Conservation (phyloP, 1,140 invertebrate species). For the Heterodera carotae region DNA sequence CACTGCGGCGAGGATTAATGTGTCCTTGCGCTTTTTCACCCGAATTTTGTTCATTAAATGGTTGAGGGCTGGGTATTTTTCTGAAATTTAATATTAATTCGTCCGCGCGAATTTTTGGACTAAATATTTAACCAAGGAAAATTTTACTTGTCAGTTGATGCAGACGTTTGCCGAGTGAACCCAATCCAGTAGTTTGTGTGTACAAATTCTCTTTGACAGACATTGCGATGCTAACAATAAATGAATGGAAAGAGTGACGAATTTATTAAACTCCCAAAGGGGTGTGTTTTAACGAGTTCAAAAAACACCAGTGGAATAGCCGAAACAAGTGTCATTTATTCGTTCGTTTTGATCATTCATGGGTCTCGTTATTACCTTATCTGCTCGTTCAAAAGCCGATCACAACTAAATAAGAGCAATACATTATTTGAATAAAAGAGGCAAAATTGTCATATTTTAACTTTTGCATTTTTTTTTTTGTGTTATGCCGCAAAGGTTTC, state of each 20-base stretch:
- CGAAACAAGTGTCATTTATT: no score
- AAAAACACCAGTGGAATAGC: no score
- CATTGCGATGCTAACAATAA: constrained; percentile 67
- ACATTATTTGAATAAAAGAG: no score
- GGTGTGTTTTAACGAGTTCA: no score
- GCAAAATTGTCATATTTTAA: no score
- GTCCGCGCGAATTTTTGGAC: neutral
- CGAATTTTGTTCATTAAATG: constrained; percentile 68
- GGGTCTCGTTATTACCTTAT: no score
- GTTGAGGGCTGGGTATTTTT: constrained; percentile 69
- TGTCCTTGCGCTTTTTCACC: constrained; percentile 68
- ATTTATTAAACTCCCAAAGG: no score
- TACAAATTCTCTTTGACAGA: constrained; percentile 68
- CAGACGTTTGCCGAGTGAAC: constrained; percentile 45
- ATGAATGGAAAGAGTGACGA: neutral
- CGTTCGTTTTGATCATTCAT: no score
- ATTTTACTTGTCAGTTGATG: constrained; percentile 39
- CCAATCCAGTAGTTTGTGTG: constrained; percentile 56
- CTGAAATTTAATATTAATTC: constrained; percentile 54
- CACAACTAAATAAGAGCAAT: constrained; percentile 22
- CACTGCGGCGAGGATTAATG: constrained; percentile 67
- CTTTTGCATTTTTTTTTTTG: no score
- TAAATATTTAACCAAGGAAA: no score
- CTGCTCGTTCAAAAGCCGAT: constrained; percentile 53
- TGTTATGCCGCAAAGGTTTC: no score